A percentile compares a stretch with the other conserved stretches of the same genome.
Evolutionary conservation across 2,888 invertebrate genomes (phyloP).

Genomic region (Cryptocephalus primarius): DNA sequence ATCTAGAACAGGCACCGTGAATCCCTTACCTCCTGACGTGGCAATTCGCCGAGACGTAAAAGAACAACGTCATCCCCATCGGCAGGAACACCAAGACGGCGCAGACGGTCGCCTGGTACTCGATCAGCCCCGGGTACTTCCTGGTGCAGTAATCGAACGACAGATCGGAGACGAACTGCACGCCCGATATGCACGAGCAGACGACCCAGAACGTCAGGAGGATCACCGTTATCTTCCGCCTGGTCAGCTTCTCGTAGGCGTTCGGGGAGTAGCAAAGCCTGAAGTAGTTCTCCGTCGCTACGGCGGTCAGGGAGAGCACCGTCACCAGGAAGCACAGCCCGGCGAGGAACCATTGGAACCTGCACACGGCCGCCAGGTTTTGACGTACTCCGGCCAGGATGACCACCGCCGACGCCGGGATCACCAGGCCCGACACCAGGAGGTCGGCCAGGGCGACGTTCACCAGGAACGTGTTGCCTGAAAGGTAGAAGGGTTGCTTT

Average conservation of each 20-base stretch:
- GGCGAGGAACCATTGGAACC: constrained; percentile 54
- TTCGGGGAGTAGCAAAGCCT: constrained; percentile 47
- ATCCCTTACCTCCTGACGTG: constrained; percentile 34
- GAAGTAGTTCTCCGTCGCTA: constrained; percentile 56
- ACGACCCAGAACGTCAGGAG: constrained; percentile 47
- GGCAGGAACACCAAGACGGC: constrained; percentile 50
- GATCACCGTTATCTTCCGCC: constrained; percentile 42
- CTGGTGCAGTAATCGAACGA: constrained; percentile 62
- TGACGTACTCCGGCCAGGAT: constrained; percentile 54
- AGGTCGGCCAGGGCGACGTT: constrained; percentile 63
- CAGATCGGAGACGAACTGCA: constrained; percentile 49
- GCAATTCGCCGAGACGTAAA: constrained; percentile 42
- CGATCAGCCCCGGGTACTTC: constrained; percentile 41
- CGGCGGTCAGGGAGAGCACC: constrained; percentile 49
- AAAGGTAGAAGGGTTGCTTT: constrained; percentile 9
- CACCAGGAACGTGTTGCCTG: constrained; percentile 59
- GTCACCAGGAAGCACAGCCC: constrained; percentile 56
- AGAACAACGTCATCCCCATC: constrained; percentile 42
- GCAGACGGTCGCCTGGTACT: constrained; percentile 46
- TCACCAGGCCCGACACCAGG: constrained; percentile 54
- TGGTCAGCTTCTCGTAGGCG: constrained; percentile 41
- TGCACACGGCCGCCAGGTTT: constrained; percentile 45
- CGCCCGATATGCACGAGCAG: constrained; percentile 43
- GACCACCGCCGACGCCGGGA: constrained; percentile 59
- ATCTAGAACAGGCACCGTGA: too few species aligned